Evolutionary conservation across 2,888 invertebrate genomes (phyloP), one percentile per base, ranked within the genome.

Genomic region (Eugnorisma glareosa): DNA sequence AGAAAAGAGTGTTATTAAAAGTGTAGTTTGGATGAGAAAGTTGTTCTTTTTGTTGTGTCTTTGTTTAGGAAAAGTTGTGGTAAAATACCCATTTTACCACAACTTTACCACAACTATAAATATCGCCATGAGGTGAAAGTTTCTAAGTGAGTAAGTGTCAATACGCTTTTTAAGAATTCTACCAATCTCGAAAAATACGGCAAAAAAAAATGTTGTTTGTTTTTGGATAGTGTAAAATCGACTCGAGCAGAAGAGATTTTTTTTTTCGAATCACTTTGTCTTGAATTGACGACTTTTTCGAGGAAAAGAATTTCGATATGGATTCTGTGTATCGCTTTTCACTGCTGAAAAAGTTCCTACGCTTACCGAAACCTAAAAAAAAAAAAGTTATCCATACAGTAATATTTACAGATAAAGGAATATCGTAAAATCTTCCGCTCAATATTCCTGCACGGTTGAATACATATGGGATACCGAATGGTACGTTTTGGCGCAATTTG

Each of bases 1-100:
- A 70, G 48, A 61, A 37, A 72, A 67, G 11, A 11, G 15, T 31
- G 59, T 75, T 71, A 71, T 84, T 84, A 71, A 64, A 74, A 71
- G 63, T 63, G 63, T 37, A 57, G 54, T 51, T 59, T 67, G 67
- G 54, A 35, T 83, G 57, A 31, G 51, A n/a, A 48, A 31, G 13
- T 31, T 0, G 45, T 51, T 35, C 0, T 40, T 48, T 48, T 48
- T 48, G 35, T 67, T 48, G 43, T 75, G 31, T 35, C 18, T 35
- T 57, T 74, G 24, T 48, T 72, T 48, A 5, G 35, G 6, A 28
- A 13, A n/a, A 35, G 0, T 59, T 67, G 1, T 40, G 45, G 13
- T 59, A 1, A 59, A 59, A n/a, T n/a, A n/a, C n/a, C n/a, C n/a
- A n/a, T n/a, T n/a, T n/a, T n/a, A n/a, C n/a, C n/a, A n/a, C n/a